Percentiles rank a stretch among this genome's conserved stretches.
These are phyloP conservation scores for Arion vulgaris DNA, from an alignment of 1,140 invertebrate genomes.

Conservation along the genomic window DNA sequence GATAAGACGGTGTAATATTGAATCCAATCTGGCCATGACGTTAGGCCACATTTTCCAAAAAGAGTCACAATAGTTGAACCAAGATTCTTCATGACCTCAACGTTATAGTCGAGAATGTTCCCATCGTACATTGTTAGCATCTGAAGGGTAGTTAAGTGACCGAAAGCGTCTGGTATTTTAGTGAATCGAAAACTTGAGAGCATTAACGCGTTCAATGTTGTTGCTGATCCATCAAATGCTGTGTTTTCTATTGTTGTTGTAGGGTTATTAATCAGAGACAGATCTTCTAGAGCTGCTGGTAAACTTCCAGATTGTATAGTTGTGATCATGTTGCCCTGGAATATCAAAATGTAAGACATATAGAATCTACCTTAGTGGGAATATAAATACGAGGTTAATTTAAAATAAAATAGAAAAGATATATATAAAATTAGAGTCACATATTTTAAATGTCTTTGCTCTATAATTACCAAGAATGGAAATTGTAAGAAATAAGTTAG, in stretches of 20 bases:
- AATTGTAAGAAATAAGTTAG: too few species aligned
- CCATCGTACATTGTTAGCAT: background rate
- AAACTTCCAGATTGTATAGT: background rate
- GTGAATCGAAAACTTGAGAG: background rate
- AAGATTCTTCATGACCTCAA: background rate
- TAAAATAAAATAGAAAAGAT: too few species aligned
- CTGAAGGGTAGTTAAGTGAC: background rate
- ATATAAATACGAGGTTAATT: too few species aligned
- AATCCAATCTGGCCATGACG: background rate
- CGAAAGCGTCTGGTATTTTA: background rate
- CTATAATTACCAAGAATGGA: too few species aligned
- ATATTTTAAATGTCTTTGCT: too few species aligned
- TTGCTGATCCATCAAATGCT: background rate
- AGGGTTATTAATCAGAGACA: background rate
- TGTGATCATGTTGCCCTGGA: background rate
- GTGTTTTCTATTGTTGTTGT: background rate
- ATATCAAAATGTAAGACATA: background rate
- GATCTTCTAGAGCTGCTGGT: background rate
- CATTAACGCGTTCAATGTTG: background rate
- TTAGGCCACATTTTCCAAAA: background rate
- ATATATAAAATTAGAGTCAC: too few species aligned
- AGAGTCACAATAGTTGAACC: background rate
- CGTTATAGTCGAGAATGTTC: background rate
- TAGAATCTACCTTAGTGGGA: background rate
- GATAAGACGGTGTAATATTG: background rate